Evolutionary conservation across 2,113 vertebrate genomes (phyloP), one percentile per base, ranked within the genome.

Genomic region (Myotis brandtii): DNA sequence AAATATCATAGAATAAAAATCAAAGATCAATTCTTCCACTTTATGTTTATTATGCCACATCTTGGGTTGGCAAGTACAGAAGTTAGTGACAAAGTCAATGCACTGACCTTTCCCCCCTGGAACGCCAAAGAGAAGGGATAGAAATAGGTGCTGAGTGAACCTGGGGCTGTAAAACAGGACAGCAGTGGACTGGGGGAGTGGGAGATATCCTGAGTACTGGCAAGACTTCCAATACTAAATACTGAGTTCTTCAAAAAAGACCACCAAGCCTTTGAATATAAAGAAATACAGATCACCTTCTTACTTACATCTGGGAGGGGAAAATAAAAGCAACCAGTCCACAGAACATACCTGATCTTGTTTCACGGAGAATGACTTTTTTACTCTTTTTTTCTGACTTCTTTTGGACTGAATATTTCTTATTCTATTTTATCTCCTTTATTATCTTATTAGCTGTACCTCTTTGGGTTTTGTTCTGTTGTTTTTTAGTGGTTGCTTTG

Each of bases 1-100:
- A 98, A 97, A 97, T 92, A 97, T 84, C 27, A 67, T 21, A 75
- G 62, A 73, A 79, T 62, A 94, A 67, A 94, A 80, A 67, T 43
- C 40, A 87, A 86, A 88, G 46, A 85, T 37, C n/a, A 87, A 56
- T 70, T 87, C 56, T 48, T 66, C 46, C 25, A 79, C 52, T 95
- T 93, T 40, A 48, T 43, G 34, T 96, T 92, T 46, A 80, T 48
- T 59, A 94, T 72, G 52, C 73, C 91, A 77, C 27, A 76, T 70
- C 54, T 64, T 87, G 6, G 37, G 52, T 16, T 72, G 40, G 37
- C 79, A 95, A 84, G 37, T 43, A 79, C 5, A 84, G 21, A 85
- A 80, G 64, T 70, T 25, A 76, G 34, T 81, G 70, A 94, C 75
- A 89, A 84, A 92, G 73, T 88, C 43, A 88, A 91, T 92, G 21